Evolutionary conservation across 2,113 vertebrate species (phyloP).

Genomic region (Tyto alba): DNA sequence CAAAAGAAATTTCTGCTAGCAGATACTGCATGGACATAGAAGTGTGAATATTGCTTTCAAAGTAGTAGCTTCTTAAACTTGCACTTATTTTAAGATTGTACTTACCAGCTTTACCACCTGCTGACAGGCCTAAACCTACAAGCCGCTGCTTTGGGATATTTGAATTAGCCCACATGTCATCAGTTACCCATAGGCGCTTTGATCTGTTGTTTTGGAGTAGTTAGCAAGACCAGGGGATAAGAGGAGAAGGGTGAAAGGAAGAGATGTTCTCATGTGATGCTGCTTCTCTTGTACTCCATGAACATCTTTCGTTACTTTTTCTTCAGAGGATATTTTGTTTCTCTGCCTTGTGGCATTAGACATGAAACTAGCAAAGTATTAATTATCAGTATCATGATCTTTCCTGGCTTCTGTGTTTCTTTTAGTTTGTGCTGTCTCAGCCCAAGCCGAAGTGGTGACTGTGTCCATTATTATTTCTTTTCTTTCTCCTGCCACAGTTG

Average conservation of each 20-base stretch:
- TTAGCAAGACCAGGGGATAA: background rate
- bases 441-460: background rate
- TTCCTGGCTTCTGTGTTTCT: background rate
- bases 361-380: background rate
- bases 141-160: background rate
- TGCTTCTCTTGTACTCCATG: background rate
- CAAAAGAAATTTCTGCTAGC: background rate
- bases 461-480: background rate
- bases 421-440: background rate
- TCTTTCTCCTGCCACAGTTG: background rate
- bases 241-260: background rate
- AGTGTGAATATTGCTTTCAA: background rate
- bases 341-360: background rate
- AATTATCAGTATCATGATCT: background rate
- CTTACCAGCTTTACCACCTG: background rate
- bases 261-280: background rate
- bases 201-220: background rate
- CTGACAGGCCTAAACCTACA: background rate
- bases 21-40: background rate
- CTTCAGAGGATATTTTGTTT: background rate
- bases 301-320: background rate
- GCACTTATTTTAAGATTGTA: background rate
- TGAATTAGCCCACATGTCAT: background rate
- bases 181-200: background rate
- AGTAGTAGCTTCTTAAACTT: background rate